phyloP scores from a whole-genome alignment of 92 coral and sea anemone genomes.

The Phymanthus crucifer region DNA sequence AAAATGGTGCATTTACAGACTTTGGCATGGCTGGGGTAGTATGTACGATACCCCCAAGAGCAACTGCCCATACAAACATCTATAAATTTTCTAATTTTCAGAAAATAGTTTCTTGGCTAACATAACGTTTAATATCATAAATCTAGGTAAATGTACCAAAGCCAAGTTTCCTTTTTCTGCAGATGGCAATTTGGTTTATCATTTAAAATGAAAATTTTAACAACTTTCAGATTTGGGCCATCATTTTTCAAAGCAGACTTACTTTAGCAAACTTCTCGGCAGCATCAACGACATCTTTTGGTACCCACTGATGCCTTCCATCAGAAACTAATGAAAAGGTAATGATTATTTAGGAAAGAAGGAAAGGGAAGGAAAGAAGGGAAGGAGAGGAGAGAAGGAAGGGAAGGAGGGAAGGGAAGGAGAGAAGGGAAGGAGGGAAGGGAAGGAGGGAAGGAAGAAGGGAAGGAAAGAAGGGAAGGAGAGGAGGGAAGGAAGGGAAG shows the following conservation, averaged over 20 bases:
- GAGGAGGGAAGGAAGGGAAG: neutral
- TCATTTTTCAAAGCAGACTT: neutral
- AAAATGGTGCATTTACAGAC: no score
- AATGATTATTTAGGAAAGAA: neutral
- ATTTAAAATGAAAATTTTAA: no score
- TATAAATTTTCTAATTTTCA: no score
- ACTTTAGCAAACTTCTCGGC: slow-evolving; percentile 99
- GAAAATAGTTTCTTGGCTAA: no score
- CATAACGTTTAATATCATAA: no score
- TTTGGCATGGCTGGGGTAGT: no score
- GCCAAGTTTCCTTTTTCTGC: no score
- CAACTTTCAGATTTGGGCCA: no score
- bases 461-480: neutral
- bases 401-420: neutral
- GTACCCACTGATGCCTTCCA: slow-evolving; percentile 96
- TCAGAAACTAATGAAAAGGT: slow-evolving; percentile 59
- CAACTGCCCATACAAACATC: no score
- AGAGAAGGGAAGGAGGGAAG: neutral
- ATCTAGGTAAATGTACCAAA: no score
- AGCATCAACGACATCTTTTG: slow-evolving; percentile 86
- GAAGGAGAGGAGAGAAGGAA: neutral
- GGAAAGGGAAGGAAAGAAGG: neutral
- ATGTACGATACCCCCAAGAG: no score
- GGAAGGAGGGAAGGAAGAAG: neutral
- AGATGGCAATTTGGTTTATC: no score